phyloP scores from a whole-genome alignment of 2,888 invertebrate genomes.

The Epiperipatus broadwayi region DNA sequence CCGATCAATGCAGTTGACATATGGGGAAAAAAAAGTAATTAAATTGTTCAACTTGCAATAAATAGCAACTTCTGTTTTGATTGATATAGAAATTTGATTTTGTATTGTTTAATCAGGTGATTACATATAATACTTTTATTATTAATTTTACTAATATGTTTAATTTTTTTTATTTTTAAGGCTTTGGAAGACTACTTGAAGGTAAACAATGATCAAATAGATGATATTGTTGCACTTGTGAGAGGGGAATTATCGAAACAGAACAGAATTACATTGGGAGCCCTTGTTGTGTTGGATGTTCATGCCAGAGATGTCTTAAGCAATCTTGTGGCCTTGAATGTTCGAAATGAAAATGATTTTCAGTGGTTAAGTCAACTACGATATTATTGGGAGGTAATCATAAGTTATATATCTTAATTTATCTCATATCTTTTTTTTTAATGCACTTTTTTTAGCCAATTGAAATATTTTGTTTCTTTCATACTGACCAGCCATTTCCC shows the following conservation, averaged over 20 bases:
- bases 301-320: conserved; percentile 30
- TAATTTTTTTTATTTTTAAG: conserved; percentile 10
- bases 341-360: conserved; percentile 29
- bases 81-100: no score
- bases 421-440: conserved; percentile 8
- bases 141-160: background rate
- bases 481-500: no score
- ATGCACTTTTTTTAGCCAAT: background rate
- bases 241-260: conserved; percentile 32
- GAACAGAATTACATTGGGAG: conserved; percentile 33
- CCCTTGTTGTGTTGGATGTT: conserved; percentile 67
- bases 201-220: conserved; percentile 53
- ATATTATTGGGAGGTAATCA: conserved; percentile 32
- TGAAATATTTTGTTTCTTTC: no score
- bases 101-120: no score
- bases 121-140: background rate
- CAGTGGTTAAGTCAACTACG: conserved; percentile 31
- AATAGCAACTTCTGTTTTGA: no score
- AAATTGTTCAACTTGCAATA: no score
- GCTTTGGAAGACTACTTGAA: conserved; percentile 43
- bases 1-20: no score
- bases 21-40: no score
- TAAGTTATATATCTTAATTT: conserved; percentile 1
- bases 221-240: conserved; percentile 60
- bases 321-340: conserved; percentile 22